These are phyloP conservation scores for Sarcophaga caerulescens DNA, from an alignment of 2,888 invertebrate genomes.

Conservation along the genomic window DNA sequence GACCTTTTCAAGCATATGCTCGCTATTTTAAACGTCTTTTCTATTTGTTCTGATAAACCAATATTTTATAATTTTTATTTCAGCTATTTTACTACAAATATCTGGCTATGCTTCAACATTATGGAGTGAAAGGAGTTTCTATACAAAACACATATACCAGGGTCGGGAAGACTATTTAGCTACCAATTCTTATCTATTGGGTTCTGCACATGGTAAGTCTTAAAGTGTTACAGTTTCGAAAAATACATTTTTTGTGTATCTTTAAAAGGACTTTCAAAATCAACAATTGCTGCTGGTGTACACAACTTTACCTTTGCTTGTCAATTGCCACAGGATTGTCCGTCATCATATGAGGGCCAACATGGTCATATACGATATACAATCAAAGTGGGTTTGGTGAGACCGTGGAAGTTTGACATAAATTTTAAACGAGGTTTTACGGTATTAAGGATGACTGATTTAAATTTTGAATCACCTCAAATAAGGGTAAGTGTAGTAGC, in stretches of 20 bases:
- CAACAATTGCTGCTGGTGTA: slow-evolving; percentile 78
- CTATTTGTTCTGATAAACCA: too few relatives aligned
- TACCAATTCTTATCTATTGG: slow-evolving; percentile 81
- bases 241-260: not conserved
- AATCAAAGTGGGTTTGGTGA: slow-evolving; percentile 87
- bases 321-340: slow-evolving; percentile 83
- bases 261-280: slow-evolving; percentile 62
- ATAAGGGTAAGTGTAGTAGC: slow-evolving; percentile 68
- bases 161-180: slow-evolving; percentile 81
- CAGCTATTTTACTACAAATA: slow-evolving; percentile 73
- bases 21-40: too few relatives aligned
- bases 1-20: too few relatives aligned
- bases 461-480: slow-evolving; percentile 84
- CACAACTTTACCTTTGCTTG: slow-evolving; percentile 82
- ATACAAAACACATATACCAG: slow-evolving; percentile 56
- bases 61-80: not conserved
- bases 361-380: slow-evolving; percentile 89
- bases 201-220: slow-evolving; percentile 81
- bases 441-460: slow-evolving; percentile 88
- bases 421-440: slow-evolving; percentile 89
- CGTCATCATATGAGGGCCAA: slow-evolving; percentile 89
- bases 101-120: slow-evolving; percentile 75
- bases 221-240: not conserved
- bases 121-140: slow-evolving; percentile 72
- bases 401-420: slow-evolving; percentile 93